Evolutionary conservation across 2,888 invertebrate genomes (phyloP).

Genomic region (Silvanus unidentatus): DNA sequence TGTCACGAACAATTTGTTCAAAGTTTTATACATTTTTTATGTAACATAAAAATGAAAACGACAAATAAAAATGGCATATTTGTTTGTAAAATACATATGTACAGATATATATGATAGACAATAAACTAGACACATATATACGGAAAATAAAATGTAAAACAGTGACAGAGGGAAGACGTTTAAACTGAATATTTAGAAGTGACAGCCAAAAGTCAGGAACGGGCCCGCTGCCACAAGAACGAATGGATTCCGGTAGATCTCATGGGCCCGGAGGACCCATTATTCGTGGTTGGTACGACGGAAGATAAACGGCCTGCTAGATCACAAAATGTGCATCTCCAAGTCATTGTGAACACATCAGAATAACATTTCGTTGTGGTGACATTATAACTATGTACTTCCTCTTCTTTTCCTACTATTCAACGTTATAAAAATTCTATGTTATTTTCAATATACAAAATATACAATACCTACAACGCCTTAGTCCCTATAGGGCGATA

Average conservation of each 20-base stretch:
- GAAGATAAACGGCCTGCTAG: conserved; percentile 18
- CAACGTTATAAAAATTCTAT: too few relatives aligned
- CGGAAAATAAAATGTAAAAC: conserved; percentile 3
- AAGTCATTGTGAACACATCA: conserved; percentile 14
- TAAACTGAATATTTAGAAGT: conserved; percentile 5
- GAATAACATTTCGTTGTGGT: conserved; percentile 8
- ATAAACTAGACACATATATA: background rate
- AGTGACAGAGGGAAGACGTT: conserved; percentile 4
- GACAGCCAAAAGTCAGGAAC: background rate
- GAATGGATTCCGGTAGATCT: conserved; percentile 20
- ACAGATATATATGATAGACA: conserved; percentile 2
- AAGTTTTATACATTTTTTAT: too few relatives aligned
- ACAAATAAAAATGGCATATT: too few relatives aligned
- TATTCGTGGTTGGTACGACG: conserved; percentile 21
- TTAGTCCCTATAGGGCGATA: too few relatives aligned
- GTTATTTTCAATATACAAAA: too few relatives aligned
- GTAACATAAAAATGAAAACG: too few relatives aligned
- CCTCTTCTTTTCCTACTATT: too few relatives aligned
- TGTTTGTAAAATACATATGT: too few relatives aligned
- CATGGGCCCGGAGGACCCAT: conserved; percentile 22
- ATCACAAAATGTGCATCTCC: conserved; percentile 17
- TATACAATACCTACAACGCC: too few relatives aligned
- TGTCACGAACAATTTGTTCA: too few relatives aligned
- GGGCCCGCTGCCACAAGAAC: conserved; percentile 11
- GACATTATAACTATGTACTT: conserved; percentile 1